These are phyloP conservation scores for Capromys pilorides DNA, from an alignment of 2,797 vertebrate species.

Conservation along the genomic window DNA sequence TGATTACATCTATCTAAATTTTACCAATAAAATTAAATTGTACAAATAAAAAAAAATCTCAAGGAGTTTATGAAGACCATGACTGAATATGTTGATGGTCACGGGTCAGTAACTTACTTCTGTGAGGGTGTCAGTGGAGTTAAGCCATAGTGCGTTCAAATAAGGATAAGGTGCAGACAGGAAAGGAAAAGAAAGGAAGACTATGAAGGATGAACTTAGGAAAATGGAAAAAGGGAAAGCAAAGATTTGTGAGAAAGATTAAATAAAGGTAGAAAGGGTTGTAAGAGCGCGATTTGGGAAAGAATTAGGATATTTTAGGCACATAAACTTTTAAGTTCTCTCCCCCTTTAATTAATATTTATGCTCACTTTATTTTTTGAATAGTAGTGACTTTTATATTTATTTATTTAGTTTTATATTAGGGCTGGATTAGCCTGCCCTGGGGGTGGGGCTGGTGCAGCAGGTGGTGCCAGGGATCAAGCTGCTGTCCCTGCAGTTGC, in stretches of 20 bases:
- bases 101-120: background rate
- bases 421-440: too few species aligned
- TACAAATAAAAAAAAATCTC: background rate
- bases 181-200: background rate
- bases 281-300: background rate
- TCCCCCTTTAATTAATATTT: slow-evolving; percentile 7
- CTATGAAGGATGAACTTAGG: background rate
- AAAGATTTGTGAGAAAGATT: background rate
- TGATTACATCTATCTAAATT: too few species aligned
- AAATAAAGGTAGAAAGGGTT: background rate
- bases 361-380: background rate
- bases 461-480: too few species aligned
- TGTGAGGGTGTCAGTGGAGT: slow-evolving; percentile 29
- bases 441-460: too few species aligned
- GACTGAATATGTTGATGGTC: background rate
- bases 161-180: background rate
- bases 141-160: slow-evolving; percentile 30
- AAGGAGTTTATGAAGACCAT: slow-evolving; percentile 36
- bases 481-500: too few species aligned
- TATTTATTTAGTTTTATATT: too few species aligned
- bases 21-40: too few species aligned
- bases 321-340: background rate
- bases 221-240: slow-evolving; percentile 11
- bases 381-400: too few species aligned
- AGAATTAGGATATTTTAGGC: background rate